phyloP scores from a whole-genome alignment of 2,888 invertebrate genomes.

The Leuctra nigra region DNA sequence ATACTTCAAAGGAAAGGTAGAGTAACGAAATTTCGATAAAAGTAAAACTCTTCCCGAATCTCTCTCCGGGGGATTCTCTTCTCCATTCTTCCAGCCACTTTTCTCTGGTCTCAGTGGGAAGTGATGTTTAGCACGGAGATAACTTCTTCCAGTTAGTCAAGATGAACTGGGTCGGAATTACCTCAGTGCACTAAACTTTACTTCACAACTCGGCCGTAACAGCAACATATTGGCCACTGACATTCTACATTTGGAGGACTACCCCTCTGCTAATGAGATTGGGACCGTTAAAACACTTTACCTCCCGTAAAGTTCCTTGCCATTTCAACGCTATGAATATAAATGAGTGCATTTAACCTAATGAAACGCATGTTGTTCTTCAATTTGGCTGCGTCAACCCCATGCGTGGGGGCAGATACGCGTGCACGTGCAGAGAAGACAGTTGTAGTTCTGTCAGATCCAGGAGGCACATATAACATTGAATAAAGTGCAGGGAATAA shows the following conservation, averaged over 20 bases:
- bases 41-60: no score
- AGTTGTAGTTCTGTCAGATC: neutral
- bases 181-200: slow-evolving; percentile 3
- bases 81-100: no score
- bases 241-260: neutral
- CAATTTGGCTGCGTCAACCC: neutral
- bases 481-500: no score
- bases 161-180: slow-evolving; percentile 9
- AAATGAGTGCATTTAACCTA: slow-evolving; percentile 11
- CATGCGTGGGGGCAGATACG: neutral
- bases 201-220: no score
- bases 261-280: slow-evolving; percentile 11
- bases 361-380: slow-evolving; percentile 12
- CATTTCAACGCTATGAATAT: slow-evolving; percentile 16
- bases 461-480: neutral
- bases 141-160: no score
- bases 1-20: no score
- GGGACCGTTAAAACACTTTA: slow-evolving; percentile 16
- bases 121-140: neutral
- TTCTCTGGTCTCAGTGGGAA: no score
- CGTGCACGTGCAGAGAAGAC: neutral
- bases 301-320: slow-evolving; percentile 16
- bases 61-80: no score
- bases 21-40: no score
- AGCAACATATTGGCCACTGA: neutral